phyloP scores from a whole-genome alignment of 1,140 invertebrate species.

The Drosophila triauraria region DNA sequence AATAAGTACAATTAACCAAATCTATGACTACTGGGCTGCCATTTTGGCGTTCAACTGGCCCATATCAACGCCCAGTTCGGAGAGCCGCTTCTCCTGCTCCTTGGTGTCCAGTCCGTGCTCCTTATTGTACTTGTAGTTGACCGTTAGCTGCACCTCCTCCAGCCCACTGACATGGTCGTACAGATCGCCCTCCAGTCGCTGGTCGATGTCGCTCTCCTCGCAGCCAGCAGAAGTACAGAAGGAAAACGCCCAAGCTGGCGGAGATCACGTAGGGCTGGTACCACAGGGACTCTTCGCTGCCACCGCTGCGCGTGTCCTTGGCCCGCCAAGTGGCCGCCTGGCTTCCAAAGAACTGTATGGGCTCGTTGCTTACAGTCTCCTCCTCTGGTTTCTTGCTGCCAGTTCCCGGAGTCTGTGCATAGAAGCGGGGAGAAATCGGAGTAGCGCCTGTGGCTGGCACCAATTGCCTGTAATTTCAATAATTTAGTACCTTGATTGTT shows the following conservation, averaged over 20 bases:
- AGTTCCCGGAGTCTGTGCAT: conserved; percentile 29
- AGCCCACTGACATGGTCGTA: conserved; percentile 89
- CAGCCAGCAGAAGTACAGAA: conserved; percentile 92
- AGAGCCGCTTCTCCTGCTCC: conserved; percentile 87
- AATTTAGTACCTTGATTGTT: background rate
- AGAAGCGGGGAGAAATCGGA: conserved; percentile 27
- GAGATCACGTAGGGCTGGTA: conserved; percentile 89
- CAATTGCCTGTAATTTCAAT: conserved; percentile 22
- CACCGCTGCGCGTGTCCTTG: conserved; percentile 84
- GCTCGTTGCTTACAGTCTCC: conserved; percentile 85
- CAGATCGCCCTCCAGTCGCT: conserved; percentile 87
- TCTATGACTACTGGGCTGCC: conserved; percentile 43
- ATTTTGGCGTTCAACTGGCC: conserved; percentile 68
- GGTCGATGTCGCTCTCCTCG: conserved; percentile 95
- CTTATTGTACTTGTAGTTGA: conserved; percentile 87
- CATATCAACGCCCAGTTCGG: conserved; percentile 86
- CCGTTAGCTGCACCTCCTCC: conserved; percentile 88
- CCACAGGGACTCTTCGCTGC: conserved; percentile 86
- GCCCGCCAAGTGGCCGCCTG: conserved; percentile 88
- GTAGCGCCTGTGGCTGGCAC: conserved; percentile 6
- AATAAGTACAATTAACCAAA: conserved; percentile 23
- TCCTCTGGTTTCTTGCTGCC: conserved; percentile 9
- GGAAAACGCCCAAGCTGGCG: conserved; percentile 88
- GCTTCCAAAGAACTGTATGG: conserved; percentile 90
- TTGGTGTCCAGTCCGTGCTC: conserved; percentile 87